A percentile compares a stretch with the other conserved stretches of the same genome.
These are phyloP conservation scores for Halesus radiatus DNA, from an alignment of 1,140 invertebrate species.

Conservation along the genomic window DNA sequence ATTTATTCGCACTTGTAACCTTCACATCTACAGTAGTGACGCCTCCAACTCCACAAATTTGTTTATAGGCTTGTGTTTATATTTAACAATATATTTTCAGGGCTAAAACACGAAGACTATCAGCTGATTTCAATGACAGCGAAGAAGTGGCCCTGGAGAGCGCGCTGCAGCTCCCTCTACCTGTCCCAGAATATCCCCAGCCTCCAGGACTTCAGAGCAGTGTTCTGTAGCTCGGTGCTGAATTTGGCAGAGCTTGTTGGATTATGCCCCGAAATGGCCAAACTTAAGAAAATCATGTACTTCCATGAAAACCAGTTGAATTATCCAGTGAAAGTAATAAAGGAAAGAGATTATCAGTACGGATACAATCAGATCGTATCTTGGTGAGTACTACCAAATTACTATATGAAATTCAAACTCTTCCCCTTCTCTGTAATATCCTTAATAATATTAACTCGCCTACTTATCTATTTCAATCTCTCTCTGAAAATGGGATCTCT, in stretches of 20 bases:
- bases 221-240: conserved; percentile 82
- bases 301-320: conserved; percentile 87
- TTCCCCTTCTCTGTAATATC: no score
- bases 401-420: no score
- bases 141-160: conserved; percentile 87
- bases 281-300: conserved; percentile 78
- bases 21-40: no score
- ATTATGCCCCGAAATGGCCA: conserved; percentile 74
- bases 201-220: conserved; percentile 55
- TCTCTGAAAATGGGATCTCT: no score
- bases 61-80: no score
- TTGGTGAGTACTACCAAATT: conserved; percentile 67
- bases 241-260: conserved; percentile 80
- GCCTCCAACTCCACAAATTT: no score
- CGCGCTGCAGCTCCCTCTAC: conserved; percentile 77
- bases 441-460: no score
- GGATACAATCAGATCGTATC: conserved; percentile 84
- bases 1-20: no score
- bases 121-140: conserved; percentile 73
- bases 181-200: conserved; percentile 75
- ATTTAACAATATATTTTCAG: conserved; percentile 54
- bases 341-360: conserved; percentile 83
- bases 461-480: no score
- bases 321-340: conserved; percentile 78
- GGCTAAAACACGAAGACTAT: conserved; percentile 60